Percentiles rank a stretch among this genome's conserved stretches.
phyloP scores from a whole-genome alignment of 1,140 invertebrate genomes.

The Rhopalosiphum padi region DNA sequence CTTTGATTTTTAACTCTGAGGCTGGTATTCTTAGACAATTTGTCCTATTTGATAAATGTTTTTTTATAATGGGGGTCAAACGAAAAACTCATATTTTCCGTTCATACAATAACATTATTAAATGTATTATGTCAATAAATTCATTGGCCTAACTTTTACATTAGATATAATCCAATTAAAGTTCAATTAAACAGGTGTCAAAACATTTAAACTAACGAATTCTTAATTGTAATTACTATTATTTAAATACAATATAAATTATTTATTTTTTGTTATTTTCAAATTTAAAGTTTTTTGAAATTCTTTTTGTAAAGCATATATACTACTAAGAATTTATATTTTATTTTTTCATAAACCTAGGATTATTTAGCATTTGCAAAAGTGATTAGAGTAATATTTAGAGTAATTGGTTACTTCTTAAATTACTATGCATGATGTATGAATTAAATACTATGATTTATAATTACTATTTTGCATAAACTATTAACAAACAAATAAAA shows the following conservation, averaged over 20 bases:
- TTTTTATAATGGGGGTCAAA: too few species aligned
- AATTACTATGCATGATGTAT: not conserved
- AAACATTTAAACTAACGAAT: not conserved
- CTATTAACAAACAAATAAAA: not conserved
- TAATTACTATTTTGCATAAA: not conserved
- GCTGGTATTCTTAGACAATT: too few species aligned
- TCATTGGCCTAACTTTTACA: not conserved
- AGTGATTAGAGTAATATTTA: not conserved
- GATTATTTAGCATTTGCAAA: too few species aligned
- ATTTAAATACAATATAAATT: not conserved
- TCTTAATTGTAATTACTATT: not conserved
- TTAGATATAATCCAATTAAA: not conserved
- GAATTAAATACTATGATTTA: not conserved
- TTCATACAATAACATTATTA: too few species aligned
- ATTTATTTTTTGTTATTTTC: too few species aligned
- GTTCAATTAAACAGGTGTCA: rapidly evolving
- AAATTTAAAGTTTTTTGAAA: too few species aligned
- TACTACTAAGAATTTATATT: not conserved
- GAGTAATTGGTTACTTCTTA: not conserved
- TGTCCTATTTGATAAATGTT: too few species aligned
- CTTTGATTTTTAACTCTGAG: too few species aligned
- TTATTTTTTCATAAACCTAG: not conserved
- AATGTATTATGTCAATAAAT: not conserved
- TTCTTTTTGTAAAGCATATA: not conserved
- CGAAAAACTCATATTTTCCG: too few species aligned